Conservation (phyloP, 2,888 invertebrate genomes). For the Aporophyla lueneburgensis region DNA sequence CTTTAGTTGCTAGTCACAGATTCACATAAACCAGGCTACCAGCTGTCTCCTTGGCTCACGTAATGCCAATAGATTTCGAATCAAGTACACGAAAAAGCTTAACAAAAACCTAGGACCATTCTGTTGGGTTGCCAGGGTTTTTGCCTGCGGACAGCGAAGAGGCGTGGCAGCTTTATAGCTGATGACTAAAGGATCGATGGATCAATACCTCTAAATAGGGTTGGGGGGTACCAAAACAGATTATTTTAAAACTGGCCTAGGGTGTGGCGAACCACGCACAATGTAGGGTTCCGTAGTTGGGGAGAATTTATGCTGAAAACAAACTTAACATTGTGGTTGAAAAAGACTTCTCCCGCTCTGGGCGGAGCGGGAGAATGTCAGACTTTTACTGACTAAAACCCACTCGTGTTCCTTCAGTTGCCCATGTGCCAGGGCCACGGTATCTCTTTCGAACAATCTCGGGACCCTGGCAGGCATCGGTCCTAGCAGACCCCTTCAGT, state of each 20-base stretch:
- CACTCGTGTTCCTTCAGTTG: too few species aligned
- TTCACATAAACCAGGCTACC: conserved; percentile 12
- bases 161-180: conserved; percentile 67
- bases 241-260: conserved; percentile 46
- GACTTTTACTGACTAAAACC: too few species aligned
- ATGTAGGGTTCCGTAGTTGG: too few species aligned
- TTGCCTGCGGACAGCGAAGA: conserved; percentile 73
- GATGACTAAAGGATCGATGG: conserved; percentile 59
- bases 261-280: too few species aligned
- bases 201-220: conserved; percentile 58
- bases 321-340: too few species aligned
- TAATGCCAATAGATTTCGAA: conserved; percentile 53
- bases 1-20: conserved; percentile 36
- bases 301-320: too few species aligned
- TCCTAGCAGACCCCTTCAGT: too few species aligned
- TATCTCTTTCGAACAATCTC: too few species aligned
- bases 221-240: conserved; percentile 38
- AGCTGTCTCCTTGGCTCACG: conserved; percentile 37
- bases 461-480: too few species aligned
- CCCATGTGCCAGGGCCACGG: too few species aligned
- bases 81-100: conserved; percentile 49
- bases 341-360: too few species aligned
- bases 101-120: conserved; percentile 59
- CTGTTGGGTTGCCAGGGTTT: conserved; percentile 63
- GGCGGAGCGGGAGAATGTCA: too few species aligned